These are phyloP conservation scores for Geopemphigus sp. DNA, from an alignment of 1,140 invertebrate genomes.

Conservation along the genomic window DNA sequence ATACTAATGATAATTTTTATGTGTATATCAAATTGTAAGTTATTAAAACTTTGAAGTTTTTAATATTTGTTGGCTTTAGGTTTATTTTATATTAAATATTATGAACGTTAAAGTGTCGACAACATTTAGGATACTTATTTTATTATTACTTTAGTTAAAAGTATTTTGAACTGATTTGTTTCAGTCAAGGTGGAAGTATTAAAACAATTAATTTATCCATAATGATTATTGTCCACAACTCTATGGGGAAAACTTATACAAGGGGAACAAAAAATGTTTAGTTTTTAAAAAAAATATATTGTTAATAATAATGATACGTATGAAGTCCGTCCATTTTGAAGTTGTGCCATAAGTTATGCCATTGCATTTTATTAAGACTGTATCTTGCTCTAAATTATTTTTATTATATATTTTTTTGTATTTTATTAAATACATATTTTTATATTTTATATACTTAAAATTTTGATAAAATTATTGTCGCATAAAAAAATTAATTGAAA, in stretches of 20 bases:
- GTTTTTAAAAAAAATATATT: neutral
- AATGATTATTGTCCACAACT: neutral
- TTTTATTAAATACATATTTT: constrained; percentile 8
- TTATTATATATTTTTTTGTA: neutral
- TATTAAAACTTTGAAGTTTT: neutral
- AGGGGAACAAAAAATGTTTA: neutral
- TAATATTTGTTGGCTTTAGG: neutral
- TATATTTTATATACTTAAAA: neutral
- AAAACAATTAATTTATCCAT: neutral
- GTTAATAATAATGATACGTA: neutral
- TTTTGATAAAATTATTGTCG: no score
- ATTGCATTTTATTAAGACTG: constrained; percentile 36
- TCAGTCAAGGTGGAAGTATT: neutral
- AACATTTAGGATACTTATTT: neutral
- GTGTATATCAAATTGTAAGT: neutral
- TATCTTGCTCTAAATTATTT: neutral
- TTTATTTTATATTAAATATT: neutral
- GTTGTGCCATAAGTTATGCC: constrained; percentile 24
- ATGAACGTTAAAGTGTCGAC: neutral
- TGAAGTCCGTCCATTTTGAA: constrained; percentile 14
- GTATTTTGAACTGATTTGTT: neutral
- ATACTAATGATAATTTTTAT: neutral
- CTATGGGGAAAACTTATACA: neutral
- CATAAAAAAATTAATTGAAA: no score
- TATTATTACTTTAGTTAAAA: neutral